Evolutionary conservation across 2,888 invertebrate species (phyloP).

Genomic region (Callyntrura guangdongensis): DNA sequence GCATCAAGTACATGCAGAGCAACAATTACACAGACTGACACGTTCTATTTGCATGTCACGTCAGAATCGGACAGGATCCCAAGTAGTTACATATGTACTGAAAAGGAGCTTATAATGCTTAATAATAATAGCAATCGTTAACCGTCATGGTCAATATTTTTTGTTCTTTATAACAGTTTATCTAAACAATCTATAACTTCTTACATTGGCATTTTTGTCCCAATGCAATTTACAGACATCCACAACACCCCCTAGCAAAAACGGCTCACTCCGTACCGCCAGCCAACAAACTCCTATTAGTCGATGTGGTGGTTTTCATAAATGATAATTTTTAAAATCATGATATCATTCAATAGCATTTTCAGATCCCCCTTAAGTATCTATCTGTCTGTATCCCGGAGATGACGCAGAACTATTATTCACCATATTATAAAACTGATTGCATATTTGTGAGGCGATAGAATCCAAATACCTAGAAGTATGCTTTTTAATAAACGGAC

Average conservation of each 20-base stretch:
- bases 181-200: slow-evolving; percentile 40
- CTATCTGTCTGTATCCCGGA: slow-evolving; percentile 18
- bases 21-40: slow-evolving; percentile 47
- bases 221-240: slow-evolving; percentile 22
- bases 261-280: neutral
- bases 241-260: slow-evolving; percentile 16
- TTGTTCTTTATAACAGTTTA: slow-evolving; percentile 55
- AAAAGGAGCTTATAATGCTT: slow-evolving; percentile 12
- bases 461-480: neutral
- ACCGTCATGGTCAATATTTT: slow-evolving; percentile 68
- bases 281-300: slow-evolving; percentile 33
- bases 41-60: slow-evolving; percentile 67
- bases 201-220: slow-evolving; percentile 23
- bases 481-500: neutral
- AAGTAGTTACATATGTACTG: slow-evolving; percentile 54
- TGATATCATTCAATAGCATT: slow-evolving; percentile 32
- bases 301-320: neutral
- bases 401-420: neutral
- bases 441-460: neutral
- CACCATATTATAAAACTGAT: neutral
- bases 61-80: slow-evolving; percentile 1
- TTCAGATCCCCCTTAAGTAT: neutral
- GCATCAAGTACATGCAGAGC: slow-evolving; percentile 49
- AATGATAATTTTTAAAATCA: neutral
- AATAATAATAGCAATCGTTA: slow-evolving; percentile 49